A percentile compares a stretch with the other conserved stretches of the same genome.
Evolutionary conservation across 2,888 invertebrate genomes (phyloP).

Genomic region (Cheilosia vulpina): DNA sequence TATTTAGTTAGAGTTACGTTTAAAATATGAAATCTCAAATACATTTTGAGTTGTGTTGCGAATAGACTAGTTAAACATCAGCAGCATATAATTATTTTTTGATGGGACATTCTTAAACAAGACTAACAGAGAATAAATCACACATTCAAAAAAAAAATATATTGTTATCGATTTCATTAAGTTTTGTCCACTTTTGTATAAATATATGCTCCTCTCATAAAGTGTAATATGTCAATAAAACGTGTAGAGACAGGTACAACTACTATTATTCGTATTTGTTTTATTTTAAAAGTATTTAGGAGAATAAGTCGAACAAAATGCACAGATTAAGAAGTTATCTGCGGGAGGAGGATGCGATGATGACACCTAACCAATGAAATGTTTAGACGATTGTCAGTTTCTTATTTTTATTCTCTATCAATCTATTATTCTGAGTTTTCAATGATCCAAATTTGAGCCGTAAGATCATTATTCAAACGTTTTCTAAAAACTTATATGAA

Average conservation of each 20-base stretch:
- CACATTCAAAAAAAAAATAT: not conserved
- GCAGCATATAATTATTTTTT: slow-evolving; percentile 13
- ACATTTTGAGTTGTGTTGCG: slow-evolving; percentile 50
- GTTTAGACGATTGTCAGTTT: no score
- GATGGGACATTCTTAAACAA: slow-evolving; percentile 44
- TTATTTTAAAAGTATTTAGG: no score
- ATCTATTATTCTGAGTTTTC: not conserved
- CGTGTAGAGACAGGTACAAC: no score
- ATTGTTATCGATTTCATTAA: no score
- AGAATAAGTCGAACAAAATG: no score
- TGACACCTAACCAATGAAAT: no score
- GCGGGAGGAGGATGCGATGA: no score
- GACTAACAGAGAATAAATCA: slow-evolving; percentile 18
- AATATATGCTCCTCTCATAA: no score
- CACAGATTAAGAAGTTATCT: no score
- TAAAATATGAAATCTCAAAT: slow-evolving; percentile 42
- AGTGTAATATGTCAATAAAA: no score
- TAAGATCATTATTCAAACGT: slow-evolving; percentile 4
- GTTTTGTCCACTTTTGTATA: no score
- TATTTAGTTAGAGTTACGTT: slow-evolving; percentile 49
- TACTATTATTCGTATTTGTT: no score
- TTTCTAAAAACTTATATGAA: slow-evolving; percentile 15
- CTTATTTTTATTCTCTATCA: not conserved
- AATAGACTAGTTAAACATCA: slow-evolving; percentile 11
- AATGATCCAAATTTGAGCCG: slow-evolving; percentile 3